phyloP scores from a whole-genome alignment of 2,888 invertebrate species.

The Plebejus argus region DNA sequence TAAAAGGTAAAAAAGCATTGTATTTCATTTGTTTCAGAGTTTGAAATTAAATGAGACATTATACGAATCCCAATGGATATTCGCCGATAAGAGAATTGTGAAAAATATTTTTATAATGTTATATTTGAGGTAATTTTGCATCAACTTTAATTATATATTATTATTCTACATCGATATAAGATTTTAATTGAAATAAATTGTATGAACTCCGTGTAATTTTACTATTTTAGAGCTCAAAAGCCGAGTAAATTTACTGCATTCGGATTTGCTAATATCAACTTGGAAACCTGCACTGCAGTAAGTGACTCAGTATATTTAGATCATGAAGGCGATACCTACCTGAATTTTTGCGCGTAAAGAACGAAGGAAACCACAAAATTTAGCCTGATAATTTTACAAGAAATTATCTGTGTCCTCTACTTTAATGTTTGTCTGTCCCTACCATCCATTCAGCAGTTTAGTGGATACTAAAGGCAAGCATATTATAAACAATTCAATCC shows the following conservation, averaged over 20 bases:
- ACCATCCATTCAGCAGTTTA: no score
- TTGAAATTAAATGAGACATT: conserved; percentile 52
- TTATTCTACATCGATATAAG: no score
- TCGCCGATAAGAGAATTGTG: conserved; percentile 47
- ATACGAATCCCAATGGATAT: conserved; percentile 57
- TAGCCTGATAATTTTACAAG: no score
- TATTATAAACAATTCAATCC: no score
- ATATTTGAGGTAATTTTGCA: conserved; percentile 49
- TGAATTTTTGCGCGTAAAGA: neutral
- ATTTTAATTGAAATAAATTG: neutral
- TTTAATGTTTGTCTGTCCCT: no score
- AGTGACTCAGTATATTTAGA: conserved; percentile 32
- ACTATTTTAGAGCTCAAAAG: conserved; percentile 53
- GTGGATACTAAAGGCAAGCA: no score
- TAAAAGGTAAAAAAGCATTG: neutral
- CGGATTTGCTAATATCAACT: conserved; percentile 54
- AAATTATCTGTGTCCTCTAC: no score
- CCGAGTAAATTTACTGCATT: conserved; percentile 58
- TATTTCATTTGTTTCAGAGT: conserved; percentile 49
- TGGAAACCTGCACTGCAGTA: conserved; percentile 55
- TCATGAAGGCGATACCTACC: neutral
- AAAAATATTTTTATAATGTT: conserved; percentile 55
- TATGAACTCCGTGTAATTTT: neutral
- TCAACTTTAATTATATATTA: neutral
- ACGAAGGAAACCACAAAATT: neutral